Evolutionary conservation across 2,113 vertebrate genomes (phyloP).

Genomic region (Phrynosoma platyrhinos): DNA sequence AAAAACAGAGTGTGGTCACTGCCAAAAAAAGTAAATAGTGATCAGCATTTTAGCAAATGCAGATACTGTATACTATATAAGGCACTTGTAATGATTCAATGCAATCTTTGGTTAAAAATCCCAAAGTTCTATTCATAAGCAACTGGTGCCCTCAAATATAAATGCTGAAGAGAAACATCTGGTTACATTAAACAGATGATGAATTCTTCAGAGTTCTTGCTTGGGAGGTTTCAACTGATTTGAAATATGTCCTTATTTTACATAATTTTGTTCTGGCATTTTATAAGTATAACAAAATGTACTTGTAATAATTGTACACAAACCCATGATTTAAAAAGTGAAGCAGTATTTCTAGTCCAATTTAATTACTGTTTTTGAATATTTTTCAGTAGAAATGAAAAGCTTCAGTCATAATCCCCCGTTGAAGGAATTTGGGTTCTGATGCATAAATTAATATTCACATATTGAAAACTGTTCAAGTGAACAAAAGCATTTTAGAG

Average conservation of each 20-base stretch:
- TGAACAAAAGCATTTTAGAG: constrained; percentile 67
- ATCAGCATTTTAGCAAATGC: not conserved
- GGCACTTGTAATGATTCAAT: not conserved
- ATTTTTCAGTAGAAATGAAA: constrained; percentile 51
- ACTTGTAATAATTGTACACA: constrained; percentile 12
- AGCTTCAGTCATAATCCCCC: constrained; percentile 35
- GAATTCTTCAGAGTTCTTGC: not conserved
- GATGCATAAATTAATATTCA: constrained; percentile 67
- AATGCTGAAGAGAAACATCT: constrained; percentile 1
- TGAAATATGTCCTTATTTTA: rapidly evolving
- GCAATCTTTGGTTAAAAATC: not conserved
- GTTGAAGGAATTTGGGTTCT: constrained; percentile 42
- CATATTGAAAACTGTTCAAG: constrained; percentile 23
- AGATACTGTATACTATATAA: not conserved
- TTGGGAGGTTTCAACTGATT: not conserved
- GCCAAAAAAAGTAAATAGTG: not conserved
- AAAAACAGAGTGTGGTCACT: not conserved
- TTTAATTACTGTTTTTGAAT: constrained; percentile 53
- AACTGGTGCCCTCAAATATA: not conserved
- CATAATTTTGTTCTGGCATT: not conserved
- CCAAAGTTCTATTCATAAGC: not conserved
- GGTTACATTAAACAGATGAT: not conserved
- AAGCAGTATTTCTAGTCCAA: constrained; percentile 25
- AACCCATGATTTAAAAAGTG: not conserved
- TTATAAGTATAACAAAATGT: constrained; percentile 20